Conservation (phyloP, 2,797 vertebrate genomes). For the Mastacembelus armatus region DNA sequence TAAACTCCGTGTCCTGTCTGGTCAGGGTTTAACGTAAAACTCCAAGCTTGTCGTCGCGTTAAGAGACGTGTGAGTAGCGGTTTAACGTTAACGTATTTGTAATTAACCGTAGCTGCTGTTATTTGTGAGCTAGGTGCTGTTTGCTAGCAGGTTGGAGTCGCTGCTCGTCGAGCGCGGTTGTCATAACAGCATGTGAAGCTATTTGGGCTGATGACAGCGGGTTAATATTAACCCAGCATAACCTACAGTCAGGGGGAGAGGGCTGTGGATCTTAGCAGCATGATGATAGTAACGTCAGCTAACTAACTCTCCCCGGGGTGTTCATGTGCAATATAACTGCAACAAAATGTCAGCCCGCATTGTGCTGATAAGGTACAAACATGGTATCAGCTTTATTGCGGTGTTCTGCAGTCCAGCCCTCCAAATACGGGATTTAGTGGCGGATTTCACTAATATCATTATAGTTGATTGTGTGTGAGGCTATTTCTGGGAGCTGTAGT, state of each 20-base stretch:
- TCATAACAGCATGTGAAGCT: conserved; percentile 19
- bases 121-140: conserved; percentile 18
- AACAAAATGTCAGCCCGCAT: conserved; percentile 2
- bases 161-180: conserved; percentile 15
- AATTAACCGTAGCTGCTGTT: neutral
- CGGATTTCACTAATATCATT: conserved; percentile 81
- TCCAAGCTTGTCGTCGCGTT: conserved; percentile 39
- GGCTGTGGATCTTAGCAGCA: neutral
- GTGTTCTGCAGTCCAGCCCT: conserved; percentile 40
- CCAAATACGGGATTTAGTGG: conserved; percentile 68
- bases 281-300: neutral
- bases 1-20: neutral
- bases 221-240: conserved; percentile 21
- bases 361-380: neutral
- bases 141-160: conserved; percentile 6
- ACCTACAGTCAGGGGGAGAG: neutral
- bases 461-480: conserved; percentile 45
- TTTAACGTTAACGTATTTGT: neutral
- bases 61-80: conserved; percentile 62
- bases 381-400: conserved; percentile 1
- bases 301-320: no score
- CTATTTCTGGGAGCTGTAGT: conserved; percentile 48
- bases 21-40: conserved; percentile 23
- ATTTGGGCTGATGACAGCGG: conserved; percentile 9
- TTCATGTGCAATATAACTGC: neutral